Evolutionary conservation across 2,113 vertebrate species (phyloP), one percentile per base, ranked within the genome.

Genomic region (Albula goreensis): DNA sequence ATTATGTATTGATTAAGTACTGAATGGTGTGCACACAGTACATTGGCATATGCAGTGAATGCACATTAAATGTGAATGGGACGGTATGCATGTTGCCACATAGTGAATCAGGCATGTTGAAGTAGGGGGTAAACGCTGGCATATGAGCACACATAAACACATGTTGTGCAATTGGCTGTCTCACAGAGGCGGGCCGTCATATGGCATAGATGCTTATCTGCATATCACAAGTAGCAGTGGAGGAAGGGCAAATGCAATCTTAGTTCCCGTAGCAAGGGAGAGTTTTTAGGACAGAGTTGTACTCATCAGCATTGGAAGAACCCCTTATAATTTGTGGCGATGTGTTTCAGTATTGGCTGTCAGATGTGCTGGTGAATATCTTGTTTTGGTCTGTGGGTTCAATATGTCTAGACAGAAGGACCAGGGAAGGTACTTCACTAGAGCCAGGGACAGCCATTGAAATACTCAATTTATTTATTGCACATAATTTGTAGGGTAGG

Each of bases 161-260:
- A 41, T 41, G 31, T 41, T 41, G 31, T 41, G 31, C 31, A 41
- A 41, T 41, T 41, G 31, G 31, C 31, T 41, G 31, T 41, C 31
- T 41, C 31, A 41, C 31, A 41, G 31, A 41, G 31, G 31, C 31
- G 31, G 31, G 31, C 31, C 31, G 31, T 41, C 31, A 48, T 83
- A 70, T 57, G 57, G 15, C 17, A n/a, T 57, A 60, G 81, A 83
- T 83, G 63, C 57, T 17, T 48, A 66, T 83, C 82, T 49, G 41
- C 17, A 19, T 48, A 2, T 66, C 56, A 70, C 5, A 9, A 12
- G 19, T n/a, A 70, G 82, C 41, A 83, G 31, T 6, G 19, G 19
- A 9, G 22, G 22, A n/a, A 17, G 22, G 74, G 22, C 9, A 57
- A 57, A 8, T 1, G 5, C 82, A 83, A 57, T 48, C 31, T 57